A percentile compares a stretch with the other conserved stretches of the same genome.
Conservation (phyloP, 2,113 vertebrate genomes). For the Herpailurus yagouaroundi region DNA sequence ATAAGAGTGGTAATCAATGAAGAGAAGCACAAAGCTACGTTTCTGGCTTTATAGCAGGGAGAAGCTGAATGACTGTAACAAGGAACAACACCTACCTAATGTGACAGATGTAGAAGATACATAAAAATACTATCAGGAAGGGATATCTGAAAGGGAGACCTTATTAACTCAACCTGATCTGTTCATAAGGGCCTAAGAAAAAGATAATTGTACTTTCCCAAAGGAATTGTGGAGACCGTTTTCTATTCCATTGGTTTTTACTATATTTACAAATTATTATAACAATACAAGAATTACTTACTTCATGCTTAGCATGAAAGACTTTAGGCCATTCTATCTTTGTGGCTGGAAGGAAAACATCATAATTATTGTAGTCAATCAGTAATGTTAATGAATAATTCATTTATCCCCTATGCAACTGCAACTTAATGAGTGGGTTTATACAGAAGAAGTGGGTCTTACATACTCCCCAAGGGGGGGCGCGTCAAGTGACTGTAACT, state of each 20-base stretch:
- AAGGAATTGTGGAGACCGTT: neutral
- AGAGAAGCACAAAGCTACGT: neutral
- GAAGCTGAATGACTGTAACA: neutral
- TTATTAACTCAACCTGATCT: neutral
- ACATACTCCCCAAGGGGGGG: neutral
- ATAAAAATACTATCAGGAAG: neutral
- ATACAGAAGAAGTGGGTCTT: neutral
- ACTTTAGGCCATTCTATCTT: neutral
- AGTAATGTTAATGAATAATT: slow-evolving; percentile 23
- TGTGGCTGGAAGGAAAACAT: slow-evolving; percentile 42
- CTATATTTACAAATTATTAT: neutral
- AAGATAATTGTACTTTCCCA: slow-evolving; percentile 6
- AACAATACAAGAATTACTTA: slow-evolving; percentile 16
- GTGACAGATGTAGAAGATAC: neutral
- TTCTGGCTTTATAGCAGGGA: neutral
- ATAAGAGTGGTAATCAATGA: neutral
- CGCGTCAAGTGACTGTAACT: neutral
- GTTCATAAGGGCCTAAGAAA: neutral
- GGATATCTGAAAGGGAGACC: neutral
- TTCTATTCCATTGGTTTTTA: slow-evolving; percentile 19
- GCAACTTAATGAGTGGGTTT: neutral
- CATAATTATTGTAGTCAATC: neutral
- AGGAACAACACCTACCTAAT: neutral
- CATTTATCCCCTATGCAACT: neutral
- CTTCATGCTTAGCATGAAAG: slow-evolving; percentile 27